A percentile compares a stretch with the other conserved stretches of the same genome.
Evolutionary conservation across 1,140 invertebrate species (phyloP).

Genomic region (Thalassaphorura encarpata): DNA sequence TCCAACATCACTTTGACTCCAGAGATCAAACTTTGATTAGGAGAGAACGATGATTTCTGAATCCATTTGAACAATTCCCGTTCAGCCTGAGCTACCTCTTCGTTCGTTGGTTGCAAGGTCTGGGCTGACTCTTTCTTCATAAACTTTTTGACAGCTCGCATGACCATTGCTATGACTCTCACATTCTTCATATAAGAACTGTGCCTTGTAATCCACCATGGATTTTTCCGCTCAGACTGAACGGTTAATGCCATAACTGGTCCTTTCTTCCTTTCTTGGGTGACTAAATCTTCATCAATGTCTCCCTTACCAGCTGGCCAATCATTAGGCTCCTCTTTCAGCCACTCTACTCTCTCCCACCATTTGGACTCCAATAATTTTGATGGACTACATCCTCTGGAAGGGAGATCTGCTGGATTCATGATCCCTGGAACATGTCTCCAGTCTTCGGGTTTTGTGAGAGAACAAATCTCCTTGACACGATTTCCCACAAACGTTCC

Average conservation of each 20-base stretch:
- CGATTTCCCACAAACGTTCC: slow-evolving; percentile 27
- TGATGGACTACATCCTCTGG: background rate
- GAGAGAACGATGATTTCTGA: background rate
- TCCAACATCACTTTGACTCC: background rate
- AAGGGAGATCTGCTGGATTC: slow-evolving; percentile 16
- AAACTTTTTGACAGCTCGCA: background rate
- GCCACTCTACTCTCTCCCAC: slow-evolving; percentile 12
- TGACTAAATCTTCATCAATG: background rate
- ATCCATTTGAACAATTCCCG: background rate
- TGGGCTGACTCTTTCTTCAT: background rate
- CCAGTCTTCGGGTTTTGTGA: slow-evolving; percentile 1
- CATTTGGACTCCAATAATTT: background rate
- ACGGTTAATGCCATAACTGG: background rate
- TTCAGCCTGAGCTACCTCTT: background rate
- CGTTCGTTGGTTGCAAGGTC: background rate
- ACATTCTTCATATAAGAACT: background rate
- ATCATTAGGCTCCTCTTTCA: background rate
- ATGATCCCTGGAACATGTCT: slow-evolving; percentile 3
- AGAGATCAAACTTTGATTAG: background rate
- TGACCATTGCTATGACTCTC: background rate
- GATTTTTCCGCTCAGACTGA: no score
- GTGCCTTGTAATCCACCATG: background rate
- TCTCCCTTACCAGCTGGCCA: background rate
- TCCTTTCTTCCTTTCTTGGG: background rate
- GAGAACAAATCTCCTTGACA: slow-evolving; percentile 25